A percentile compares a stretch with the other conserved stretches of the same genome.
Evolutionary conservation across 35 echinoderm and acorn worm species (phyloP).

Genomic region (Hemicentrotus pulcherrimus): DNA sequence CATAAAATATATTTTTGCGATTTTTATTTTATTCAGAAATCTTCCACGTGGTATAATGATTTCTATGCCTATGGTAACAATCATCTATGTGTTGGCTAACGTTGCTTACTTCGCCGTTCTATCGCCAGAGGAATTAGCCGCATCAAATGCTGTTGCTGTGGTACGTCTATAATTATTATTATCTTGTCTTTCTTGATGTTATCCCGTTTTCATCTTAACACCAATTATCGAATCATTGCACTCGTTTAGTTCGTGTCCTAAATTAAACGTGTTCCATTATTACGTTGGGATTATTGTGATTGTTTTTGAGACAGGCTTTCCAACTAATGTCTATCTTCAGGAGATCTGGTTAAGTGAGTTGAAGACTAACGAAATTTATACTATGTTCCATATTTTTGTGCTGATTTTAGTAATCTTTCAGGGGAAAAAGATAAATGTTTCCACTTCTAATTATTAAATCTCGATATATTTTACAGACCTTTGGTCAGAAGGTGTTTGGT

Average conservation of each 20-base stretch:
- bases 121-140: slow-evolving; percentile 59
- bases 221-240: no score
- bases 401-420: background rate
- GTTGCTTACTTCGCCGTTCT: slow-evolving; percentile 77
- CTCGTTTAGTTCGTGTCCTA: no score
- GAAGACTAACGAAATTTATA: no score
- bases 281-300: no score
- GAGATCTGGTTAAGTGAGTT: no score
- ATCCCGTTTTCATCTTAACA: no score
- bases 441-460: background rate
- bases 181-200: background rate
- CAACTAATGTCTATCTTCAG: no score
- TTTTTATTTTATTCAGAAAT: slow-evolving; percentile 60
- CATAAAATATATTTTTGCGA: background rate
- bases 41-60: slow-evolving; percentile 70
- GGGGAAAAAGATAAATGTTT: background rate
- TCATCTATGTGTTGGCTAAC: slow-evolving; percentile 74
- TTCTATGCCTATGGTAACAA: slow-evolving; percentile 62
- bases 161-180: slow-evolving; percentile 28
- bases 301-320: no score
- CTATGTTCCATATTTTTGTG: background rate
- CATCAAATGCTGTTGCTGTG: slow-evolving; percentile 74
- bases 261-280: no score
- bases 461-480: slow-evolving; percentile 67
- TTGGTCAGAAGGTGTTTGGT: slow-evolving; percentile 84